phyloP scores from a whole-genome alignment of 2,888 invertebrate genomes.

The Isoperla grammatica region DNA sequence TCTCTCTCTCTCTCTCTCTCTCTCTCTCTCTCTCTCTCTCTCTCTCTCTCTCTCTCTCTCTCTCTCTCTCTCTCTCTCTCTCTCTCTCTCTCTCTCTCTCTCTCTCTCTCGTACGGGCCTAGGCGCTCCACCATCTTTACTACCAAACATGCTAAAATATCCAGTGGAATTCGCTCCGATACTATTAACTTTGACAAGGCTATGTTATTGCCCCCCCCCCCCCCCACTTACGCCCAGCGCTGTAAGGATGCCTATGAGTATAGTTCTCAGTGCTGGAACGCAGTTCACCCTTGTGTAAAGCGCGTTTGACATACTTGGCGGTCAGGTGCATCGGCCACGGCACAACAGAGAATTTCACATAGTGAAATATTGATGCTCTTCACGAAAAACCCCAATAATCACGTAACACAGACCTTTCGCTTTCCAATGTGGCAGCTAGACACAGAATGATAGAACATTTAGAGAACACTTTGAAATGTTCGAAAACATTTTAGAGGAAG shows the following conservation, averaged over 20 bases:
- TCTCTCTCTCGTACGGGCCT: neutral
- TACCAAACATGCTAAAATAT: no score
- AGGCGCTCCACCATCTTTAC: no score
- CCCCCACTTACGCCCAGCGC: no score
- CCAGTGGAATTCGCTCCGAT: no score
- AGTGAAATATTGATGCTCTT: neutral
- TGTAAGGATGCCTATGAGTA: no score
- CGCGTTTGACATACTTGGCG: neutral
- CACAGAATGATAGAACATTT: neutral
- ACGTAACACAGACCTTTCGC: neutral
- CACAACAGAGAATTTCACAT: neutral
- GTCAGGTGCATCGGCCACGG: neutral
- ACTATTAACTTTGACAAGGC: no score
- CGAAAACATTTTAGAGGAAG: no score
- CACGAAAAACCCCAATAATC: neutral
- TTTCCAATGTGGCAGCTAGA: neutral
- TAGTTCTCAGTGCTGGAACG: no score
- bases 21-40: no score
- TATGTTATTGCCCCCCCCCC: no score
- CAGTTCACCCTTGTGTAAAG: no score
- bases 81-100: neutral
- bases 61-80: neutral
- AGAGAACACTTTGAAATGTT: neutral
- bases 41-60: no score
- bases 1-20: neutral